phyloP scores from a whole-genome alignment of 2,888 invertebrate genomes.

The Cephus rjabovi region DNA sequence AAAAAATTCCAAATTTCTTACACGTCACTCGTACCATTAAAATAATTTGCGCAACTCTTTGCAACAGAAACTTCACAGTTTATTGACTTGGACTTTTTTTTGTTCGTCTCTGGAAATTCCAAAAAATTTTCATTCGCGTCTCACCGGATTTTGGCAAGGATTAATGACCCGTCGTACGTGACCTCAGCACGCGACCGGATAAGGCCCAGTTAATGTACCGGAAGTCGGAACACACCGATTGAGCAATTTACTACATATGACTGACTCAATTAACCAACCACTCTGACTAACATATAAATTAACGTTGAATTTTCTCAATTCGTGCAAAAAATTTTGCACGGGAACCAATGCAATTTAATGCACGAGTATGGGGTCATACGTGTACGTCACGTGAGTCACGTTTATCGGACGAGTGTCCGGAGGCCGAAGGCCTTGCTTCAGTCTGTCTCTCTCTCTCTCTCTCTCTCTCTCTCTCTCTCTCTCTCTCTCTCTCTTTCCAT shows the following conservation, averaged over 20 bases:
- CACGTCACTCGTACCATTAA: no score
- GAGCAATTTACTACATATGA: background rate
- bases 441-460: conserved; percentile 3
- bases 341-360: background rate
- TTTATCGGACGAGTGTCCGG: conserved; percentile 6
- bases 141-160: background rate
- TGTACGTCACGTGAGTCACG: background rate
- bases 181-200: conserved; percentile 19
- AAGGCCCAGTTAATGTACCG: conserved; percentile 45
- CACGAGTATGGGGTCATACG: background rate
- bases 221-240: conserved; percentile 35
- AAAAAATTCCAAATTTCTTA: no score
- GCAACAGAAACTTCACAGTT: no score
- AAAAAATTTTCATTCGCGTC: background rate
- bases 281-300: background rate
- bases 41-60: no score
- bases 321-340: background rate
- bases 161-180: background rate
- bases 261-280: background rate
- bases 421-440: conserved; percentile 7
- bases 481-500: background rate
- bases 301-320: background rate
- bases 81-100: no score
- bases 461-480: conserved; percentile 4
- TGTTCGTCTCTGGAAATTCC: no score